These are phyloP conservation scores for Chlorospingus semifuscus DNA, from an alignment of 2,797 vertebrate species.

Conservation along the genomic window DNA sequence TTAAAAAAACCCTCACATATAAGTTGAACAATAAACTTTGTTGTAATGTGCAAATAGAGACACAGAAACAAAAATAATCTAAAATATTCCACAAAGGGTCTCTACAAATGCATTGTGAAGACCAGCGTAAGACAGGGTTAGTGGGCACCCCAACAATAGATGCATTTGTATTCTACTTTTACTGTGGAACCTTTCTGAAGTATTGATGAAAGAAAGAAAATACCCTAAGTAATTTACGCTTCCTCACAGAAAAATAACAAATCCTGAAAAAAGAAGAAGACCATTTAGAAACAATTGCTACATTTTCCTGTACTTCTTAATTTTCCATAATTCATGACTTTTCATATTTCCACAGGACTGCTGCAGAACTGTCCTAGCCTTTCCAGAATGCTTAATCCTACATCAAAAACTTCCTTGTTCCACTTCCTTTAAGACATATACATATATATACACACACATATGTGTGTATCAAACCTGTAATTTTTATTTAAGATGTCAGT, in stretches of 20 bases:
- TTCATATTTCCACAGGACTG: not conserved
- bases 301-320: not conserved
- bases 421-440: not conserved
- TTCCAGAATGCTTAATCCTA: not conserved
- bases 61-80: not conserved
- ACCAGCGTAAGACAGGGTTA: not conserved
- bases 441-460: not conserved
- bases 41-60: not conserved
- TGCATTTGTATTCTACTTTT: not conserved
- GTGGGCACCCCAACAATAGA: accelerated
- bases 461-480: not conserved
- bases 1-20: not conserved
- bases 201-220: not conserved
- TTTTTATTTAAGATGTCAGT: not conserved
- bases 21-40: not conserved
- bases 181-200: not conserved
- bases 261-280: not conserved
- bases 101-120: not conserved
- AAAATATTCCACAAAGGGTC: not conserved
- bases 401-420: not conserved
- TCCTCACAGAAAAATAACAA: not conserved
- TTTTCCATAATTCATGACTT: not conserved
- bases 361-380: not conserved
- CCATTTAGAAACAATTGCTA: not conserved
- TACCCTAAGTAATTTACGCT: not conserved